These are phyloP conservation scores for Drosophila neotestacea DNA, from an alignment of 2,888 invertebrate species.

Conservation along the genomic window DNA sequence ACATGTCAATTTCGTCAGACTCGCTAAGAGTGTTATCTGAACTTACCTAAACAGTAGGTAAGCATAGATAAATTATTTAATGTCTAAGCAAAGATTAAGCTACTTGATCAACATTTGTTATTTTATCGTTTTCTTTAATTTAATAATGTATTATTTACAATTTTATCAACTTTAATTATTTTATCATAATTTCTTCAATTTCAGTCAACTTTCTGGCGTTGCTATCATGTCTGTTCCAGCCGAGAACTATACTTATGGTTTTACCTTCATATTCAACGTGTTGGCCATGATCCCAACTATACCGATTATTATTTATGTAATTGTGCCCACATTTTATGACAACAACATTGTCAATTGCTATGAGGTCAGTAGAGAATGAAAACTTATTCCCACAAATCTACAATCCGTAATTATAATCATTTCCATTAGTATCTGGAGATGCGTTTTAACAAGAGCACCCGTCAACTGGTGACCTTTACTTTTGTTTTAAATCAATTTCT, in stretches of 20 bases:
- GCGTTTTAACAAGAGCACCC: slow-evolving; percentile 82
- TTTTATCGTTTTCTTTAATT: neutral
- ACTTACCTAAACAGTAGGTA: slow-evolving; percentile 24
- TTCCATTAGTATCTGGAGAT: slow-evolving; percentile 82
- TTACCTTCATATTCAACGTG: slow-evolving; percentile 84
- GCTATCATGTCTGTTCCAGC: slow-evolving; percentile 87
- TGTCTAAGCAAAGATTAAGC: neutral
- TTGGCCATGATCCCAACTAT: slow-evolving; percentile 84
- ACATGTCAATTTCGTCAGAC: slow-evolving; percentile 17
- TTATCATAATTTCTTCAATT: slow-evolving; percentile 1
- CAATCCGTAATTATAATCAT: neutral
- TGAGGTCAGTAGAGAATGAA: slow-evolving; percentile 80
- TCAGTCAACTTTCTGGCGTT: slow-evolving; percentile 86
- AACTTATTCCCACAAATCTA: no score
- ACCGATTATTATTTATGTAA: slow-evolving; percentile 83
- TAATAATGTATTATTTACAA: no score
- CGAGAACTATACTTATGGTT: slow-evolving; percentile 86
- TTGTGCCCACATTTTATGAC: slow-evolving; percentile 86
- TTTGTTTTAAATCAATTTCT: slow-evolving; percentile 82
- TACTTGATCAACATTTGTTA: neutral
- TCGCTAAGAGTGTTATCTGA: neutral
- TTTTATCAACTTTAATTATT: no score
- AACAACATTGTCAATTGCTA: slow-evolving; percentile 86
- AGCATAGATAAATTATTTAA: neutral
- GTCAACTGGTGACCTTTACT: slow-evolving; percentile 80